These are phyloP conservation scores for Acrocephalus scirpaceus DNA, from an alignment of 2,797 vertebrate genomes.

Conservation along the genomic window DNA sequence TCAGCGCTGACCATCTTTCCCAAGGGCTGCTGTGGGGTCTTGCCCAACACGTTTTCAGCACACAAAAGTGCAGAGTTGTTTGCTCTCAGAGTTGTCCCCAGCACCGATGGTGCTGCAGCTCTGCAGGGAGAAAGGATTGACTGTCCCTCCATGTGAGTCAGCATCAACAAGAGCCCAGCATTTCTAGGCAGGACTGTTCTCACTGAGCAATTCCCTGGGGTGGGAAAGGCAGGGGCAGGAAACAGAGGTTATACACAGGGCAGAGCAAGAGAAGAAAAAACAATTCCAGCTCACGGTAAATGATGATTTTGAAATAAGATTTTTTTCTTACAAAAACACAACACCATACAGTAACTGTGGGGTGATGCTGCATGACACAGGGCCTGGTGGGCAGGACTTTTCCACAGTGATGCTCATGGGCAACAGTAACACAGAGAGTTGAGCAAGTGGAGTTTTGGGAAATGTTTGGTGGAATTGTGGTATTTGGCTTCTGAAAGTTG, in stretches of 20 bases:
- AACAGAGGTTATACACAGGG: neutral
- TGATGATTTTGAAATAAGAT: neutral
- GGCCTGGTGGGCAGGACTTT: neutral
- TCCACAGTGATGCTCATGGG: neutral
- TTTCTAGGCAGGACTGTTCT: neutral
- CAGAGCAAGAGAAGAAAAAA: neutral
- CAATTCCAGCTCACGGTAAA: neutral
- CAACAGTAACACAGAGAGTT: neutral
- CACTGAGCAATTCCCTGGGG: neutral
- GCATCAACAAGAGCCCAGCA: rapidly evolving
- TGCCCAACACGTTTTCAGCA: neutral
- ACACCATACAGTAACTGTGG: neutral
- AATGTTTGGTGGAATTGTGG: neutral
- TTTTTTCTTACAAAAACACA: neutral
- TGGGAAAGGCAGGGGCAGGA: slow-evolving; percentile 10
- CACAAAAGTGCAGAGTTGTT: neutral
- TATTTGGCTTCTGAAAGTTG: neutral
- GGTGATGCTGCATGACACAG: neutral
- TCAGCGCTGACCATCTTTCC: neutral
- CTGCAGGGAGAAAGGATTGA: neutral
- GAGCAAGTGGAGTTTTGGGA: neutral
- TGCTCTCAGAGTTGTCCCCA: neutral
- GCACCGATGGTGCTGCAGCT: neutral
- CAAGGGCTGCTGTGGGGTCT: neutral
- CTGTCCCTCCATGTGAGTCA: neutral